Conservation (phyloP, 2,797 vertebrate genomes). For the Nannoperca australis region DNA sequence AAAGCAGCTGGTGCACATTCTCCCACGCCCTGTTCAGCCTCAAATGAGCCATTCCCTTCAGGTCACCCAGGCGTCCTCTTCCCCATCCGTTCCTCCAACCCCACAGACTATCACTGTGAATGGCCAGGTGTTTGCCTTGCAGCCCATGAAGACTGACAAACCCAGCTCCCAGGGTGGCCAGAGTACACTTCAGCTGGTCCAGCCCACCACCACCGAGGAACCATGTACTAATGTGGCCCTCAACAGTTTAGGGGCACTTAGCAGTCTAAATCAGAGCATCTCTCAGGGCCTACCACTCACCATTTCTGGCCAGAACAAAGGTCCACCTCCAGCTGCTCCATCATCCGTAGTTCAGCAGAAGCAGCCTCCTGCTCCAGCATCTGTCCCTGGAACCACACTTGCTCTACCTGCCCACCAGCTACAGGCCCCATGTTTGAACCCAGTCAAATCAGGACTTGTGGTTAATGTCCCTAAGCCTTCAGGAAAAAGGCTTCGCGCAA, state of each 20-base stretch:
- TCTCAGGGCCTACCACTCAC: conserved; percentile 86
- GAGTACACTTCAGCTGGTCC: conserved; percentile 93
- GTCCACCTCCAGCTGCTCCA: conserved; percentile 83
- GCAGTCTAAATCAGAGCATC: conserved; percentile 97
- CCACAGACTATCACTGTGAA: conserved; percentile 98
- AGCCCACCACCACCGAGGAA: conserved; percentile 95
- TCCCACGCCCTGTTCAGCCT: conserved; percentile 89
- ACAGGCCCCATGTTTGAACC: conserved; percentile 61
- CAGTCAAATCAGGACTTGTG: conserved; percentile 58
- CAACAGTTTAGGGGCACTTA: conserved; percentile 95
- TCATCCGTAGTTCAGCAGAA: conserved; percentile 82
- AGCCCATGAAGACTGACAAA: conserved; percentile 94
- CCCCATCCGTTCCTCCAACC: conserved; percentile 83
- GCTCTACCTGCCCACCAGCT: conserved; percentile 68
- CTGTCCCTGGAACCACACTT: conserved; percentile 69
- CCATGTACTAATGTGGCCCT: conserved; percentile 95
- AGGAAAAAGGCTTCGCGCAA: conserved; percentile 75
- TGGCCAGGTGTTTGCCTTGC: conserved; percentile 96
- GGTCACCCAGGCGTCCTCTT: conserved; percentile 82
- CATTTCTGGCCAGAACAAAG: conserved; percentile 89
- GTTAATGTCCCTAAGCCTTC: conserved; percentile 71
- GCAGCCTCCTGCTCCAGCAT: conserved; percentile 52
- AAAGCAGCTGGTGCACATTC: conserved; percentile 97
- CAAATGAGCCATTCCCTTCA: conserved; percentile 81
- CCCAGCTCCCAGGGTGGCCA: conserved; percentile 83